Evolutionary conservation across 1,140 invertebrate species (phyloP).

Genomic region (Dreissena rostriformis): DNA sequence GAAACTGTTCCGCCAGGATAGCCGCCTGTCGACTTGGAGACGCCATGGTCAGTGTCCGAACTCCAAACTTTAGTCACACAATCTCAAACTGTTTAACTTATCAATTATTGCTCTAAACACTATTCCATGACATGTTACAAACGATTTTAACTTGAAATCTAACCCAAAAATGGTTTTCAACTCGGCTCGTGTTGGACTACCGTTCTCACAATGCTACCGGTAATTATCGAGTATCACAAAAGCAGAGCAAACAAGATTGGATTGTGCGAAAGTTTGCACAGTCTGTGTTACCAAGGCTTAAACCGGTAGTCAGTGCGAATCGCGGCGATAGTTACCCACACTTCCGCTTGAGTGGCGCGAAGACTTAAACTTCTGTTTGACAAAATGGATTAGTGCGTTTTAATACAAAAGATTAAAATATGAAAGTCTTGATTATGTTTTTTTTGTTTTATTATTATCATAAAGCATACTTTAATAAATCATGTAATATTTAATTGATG

Average conservation of each 20-base stretch:
- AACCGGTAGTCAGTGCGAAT: slow-evolving; percentile 35
- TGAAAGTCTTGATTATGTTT: no score
- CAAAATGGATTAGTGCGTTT: no score
- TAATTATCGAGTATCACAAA: slow-evolving; percentile 41
- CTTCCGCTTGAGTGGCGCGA: slow-evolving; percentile 35
- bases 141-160: slow-evolving; percentile 1
- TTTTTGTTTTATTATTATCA: no score
- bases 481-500: no score
- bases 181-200: slow-evolving; percentile 19
- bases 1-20: slow-evolving; percentile 50
- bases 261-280: slow-evolving; percentile 47
- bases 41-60: slow-evolving; percentile 14
- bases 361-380: no score
- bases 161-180: no score
- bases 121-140: slow-evolving; percentile 9
- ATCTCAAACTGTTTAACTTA: neutral
- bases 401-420: no score
- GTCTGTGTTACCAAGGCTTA: slow-evolving; percentile 49
- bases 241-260: slow-evolving; percentile 39
- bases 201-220: slow-evolving; percentile 5
- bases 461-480: no score
- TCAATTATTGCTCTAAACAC: neutral
- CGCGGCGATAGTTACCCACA: slow-evolving; percentile 50
- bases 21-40: slow-evolving; percentile 45
- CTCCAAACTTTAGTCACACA: neutral